These are phyloP conservation scores for Hyla sarda DNA, from an alignment of 2,113 vertebrate species.

Conservation along the genomic window DNA sequence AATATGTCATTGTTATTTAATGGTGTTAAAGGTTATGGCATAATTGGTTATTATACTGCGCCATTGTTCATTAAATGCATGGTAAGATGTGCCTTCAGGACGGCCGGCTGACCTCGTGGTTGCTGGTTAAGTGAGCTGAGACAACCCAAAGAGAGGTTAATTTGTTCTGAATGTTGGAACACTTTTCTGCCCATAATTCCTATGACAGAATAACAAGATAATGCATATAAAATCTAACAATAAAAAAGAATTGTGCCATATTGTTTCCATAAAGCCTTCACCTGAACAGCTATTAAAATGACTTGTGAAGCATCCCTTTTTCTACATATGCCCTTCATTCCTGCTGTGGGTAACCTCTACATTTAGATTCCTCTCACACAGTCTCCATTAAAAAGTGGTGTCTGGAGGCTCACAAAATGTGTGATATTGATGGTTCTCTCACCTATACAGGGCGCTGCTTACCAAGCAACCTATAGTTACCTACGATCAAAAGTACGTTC, in stretches of 20 bases:
- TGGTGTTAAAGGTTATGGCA: constrained; percentile 16
- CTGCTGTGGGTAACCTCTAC: constrained; percentile 55
- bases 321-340: constrained; percentile 54
- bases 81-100: constrained; percentile 19
- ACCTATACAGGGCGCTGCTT: not conserved
- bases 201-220: constrained; percentile 61
- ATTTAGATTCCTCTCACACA: constrained; percentile 26
- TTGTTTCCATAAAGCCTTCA: constrained; percentile 61
- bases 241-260: constrained; percentile 60
- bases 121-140: constrained; percentile 53
- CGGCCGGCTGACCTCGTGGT: constrained; percentile 31
- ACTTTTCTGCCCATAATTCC: constrained; percentile 58
- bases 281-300: constrained; percentile 60
- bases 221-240: constrained; percentile 58
- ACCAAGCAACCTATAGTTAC: not conserved
- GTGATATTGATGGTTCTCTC: not conserved
- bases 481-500: not conserved
- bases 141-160: constrained; percentile 58
- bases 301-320: constrained; percentile 56
- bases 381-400: constrained; percentile 14
- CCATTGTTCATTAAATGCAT: constrained; percentile 44
- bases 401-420: not conserved
- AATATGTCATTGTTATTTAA: constrained; percentile 19
- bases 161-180: constrained; percentile 52
- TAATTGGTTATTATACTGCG: constrained; percentile 32